Percentiles rank a stretch among this genome's conserved stretches.
Evolutionary conservation across 2,888 invertebrate species (phyloP).

Genomic region (Celastrina argiolus): DNA sequence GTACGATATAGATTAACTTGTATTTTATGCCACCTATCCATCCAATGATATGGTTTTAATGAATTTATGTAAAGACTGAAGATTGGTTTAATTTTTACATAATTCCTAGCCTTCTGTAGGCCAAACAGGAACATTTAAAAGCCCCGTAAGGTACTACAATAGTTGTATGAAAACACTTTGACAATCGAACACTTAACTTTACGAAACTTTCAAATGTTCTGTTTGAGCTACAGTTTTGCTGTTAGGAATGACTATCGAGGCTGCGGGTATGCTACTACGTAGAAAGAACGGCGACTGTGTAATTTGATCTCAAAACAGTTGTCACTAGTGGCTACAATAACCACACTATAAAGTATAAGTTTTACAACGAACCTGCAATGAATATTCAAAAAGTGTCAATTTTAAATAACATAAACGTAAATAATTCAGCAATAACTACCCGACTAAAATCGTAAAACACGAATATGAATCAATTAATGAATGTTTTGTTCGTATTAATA

Average conservation of each 20-base stretch:
- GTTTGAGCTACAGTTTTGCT: no score
- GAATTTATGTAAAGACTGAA: neutral
- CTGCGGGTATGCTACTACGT: neutral
- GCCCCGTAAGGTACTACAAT: no score
- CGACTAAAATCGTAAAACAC: conserved; percentile 7
- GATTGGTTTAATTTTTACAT: no score
- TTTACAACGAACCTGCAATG: neutral
- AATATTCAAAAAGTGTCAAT: conserved; percentile 14
- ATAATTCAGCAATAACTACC: neutral
- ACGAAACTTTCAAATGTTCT: no score
- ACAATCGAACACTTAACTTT: no score
- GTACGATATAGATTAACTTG: neutral
- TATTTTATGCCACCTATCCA: neutral
- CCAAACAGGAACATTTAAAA: no score
- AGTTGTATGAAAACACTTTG: no score
- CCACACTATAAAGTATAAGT: neutral
- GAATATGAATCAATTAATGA: conserved; percentile 5
- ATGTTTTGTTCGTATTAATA: conserved; percentile 13
- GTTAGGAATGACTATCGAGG: neutral
- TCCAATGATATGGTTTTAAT: neutral
- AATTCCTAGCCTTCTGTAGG: no score
- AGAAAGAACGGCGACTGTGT: neutral
- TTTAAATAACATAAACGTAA: conserved; percentile 22
- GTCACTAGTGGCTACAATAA: neutral
- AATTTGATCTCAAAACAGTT: neutral